A percentile compares a stretch with the other conserved stretches of the same genome.
These are phyloP conservation scores for Microcebus murinus DNA, from an alignment of 2,113 vertebrate genomes.

Conservation along the genomic window DNA sequence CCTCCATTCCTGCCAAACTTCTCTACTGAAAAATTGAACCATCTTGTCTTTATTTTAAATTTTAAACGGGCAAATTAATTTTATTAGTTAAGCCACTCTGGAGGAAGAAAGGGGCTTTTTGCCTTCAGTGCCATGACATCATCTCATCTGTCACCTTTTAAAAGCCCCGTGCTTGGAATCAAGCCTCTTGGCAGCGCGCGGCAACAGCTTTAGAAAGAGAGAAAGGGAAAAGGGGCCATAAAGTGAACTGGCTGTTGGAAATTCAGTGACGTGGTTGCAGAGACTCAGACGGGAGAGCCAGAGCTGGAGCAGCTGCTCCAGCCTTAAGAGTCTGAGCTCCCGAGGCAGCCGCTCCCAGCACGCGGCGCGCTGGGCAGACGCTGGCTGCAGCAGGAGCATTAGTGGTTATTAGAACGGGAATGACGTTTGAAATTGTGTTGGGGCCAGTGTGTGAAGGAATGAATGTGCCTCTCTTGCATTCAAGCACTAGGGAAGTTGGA, in stretches of 20 bases:
- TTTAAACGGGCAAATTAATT: constrained; percentile 82
- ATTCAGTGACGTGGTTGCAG: constrained; percentile 77
- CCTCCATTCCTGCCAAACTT: constrained; percentile 64
- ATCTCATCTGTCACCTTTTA: constrained; percentile 68
- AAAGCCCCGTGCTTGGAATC: constrained; percentile 66
- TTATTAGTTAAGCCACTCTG: constrained; percentile 74
- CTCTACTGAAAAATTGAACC: constrained; percentile 75
- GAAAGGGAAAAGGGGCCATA: constrained; percentile 56
- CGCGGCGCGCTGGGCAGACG: constrained; percentile 75
- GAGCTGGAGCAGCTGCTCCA: constrained; percentile 82
- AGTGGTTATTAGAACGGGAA: constrained; percentile 74
- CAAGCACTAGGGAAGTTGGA: constrained; percentile 37
- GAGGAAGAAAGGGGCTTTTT: constrained; percentile 53
- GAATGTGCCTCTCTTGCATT: constrained; percentile 29
- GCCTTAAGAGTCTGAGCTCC: constrained; percentile 78
- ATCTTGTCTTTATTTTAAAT: constrained; percentile 81
- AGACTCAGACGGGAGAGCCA: constrained; percentile 75
- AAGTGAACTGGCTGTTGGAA: constrained; percentile 80
- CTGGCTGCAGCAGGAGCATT: constrained; percentile 69
- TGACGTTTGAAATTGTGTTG: constrained; percentile 67
- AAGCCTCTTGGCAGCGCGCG: constrained; percentile 64
- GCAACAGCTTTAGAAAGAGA: not conserved
- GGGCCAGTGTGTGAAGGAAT: constrained; percentile 58
- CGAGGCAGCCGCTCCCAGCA: constrained; percentile 74
- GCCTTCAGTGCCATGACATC: constrained; percentile 46